Evolutionary conservation across 2,888 invertebrate species (phyloP), one percentile per base, ranked within the genome.

Genomic region (Frankliniella fusca): DNA sequence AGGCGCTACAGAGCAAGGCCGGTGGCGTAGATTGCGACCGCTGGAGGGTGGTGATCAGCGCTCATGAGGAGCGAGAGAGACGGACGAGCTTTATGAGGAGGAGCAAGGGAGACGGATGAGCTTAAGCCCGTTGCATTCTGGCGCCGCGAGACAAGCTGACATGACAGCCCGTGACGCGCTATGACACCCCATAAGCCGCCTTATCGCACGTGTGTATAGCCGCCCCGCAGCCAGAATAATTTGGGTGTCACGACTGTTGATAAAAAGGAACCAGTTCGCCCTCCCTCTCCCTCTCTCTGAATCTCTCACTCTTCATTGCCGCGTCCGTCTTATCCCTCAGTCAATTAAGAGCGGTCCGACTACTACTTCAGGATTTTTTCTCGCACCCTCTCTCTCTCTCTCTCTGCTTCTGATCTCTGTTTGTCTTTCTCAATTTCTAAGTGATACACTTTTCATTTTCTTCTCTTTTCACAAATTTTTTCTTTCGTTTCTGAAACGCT

Each of bases 241-340:
- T 61, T 61, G 61, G n/a, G 61, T 61, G 61, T 61, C 61, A 61
- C 61, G 61, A 61, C 61, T n/a, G 61, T 61, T 61, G 61, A 61
- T 61, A 61, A 61, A 61, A 61, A 38, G 38, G 38, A 38, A 61
- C 61, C 61, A 18, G 61, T 61, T 15, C 61, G 61, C 15, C 3
- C 18, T n/a, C 18, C 18, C 61, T 61, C n/a, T 18, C 61, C 15
- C 61, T 61, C 20, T n/a, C 61, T 61, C 38, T 38, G 38, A 3
- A 38, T 38, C 38, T 38, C 38, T 5, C 38, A 38, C 38, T 38
- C 38, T 38, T 38, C 38, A 38, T 38, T 38, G 38, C 38, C 38
- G 38, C 38, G 38, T 3, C 38, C 38, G 5, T 38, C 38, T 38
- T 3, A 38, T 38, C n/a, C 61, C 61, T 18, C 61, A 61, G 20